Conservation (phyloP, 2,797 vertebrate species). For the Rhyacichthys aspro region DNA sequence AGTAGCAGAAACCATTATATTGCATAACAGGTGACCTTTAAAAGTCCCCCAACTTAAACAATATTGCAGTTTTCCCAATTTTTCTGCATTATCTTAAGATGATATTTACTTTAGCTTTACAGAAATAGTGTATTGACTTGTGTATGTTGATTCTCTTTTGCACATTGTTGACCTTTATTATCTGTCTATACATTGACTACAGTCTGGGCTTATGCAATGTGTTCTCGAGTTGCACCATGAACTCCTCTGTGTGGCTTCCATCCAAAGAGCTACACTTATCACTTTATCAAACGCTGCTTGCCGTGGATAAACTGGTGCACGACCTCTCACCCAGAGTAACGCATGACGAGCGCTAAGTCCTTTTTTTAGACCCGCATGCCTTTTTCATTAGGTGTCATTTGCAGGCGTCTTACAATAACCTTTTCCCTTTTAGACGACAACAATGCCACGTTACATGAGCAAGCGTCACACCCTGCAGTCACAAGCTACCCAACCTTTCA, state of each 20-base stretch:
- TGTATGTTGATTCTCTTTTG: constrained; percentile 13
- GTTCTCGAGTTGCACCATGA: constrained; percentile 6
- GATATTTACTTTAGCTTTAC: constrained; percentile 18
- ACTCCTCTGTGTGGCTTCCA: background rate
- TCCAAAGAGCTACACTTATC: constrained; percentile 34
- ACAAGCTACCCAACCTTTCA: constrained; percentile 58
- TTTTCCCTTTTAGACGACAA: constrained; percentile 36
- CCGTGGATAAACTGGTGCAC: constrained; percentile 10
- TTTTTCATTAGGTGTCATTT: background rate
- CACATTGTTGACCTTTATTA: constrained; percentile 13
- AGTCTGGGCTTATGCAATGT: constrained; percentile 12
- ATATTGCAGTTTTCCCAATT: background rate
- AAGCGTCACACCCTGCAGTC: constrained; percentile 41
- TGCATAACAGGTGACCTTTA: too few species aligned
- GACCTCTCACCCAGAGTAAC: constrained; percentile 25
- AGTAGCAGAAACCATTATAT: too few species aligned
- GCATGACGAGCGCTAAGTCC: background rate
- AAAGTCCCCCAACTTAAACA: too few species aligned
- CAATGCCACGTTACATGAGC: constrained; percentile 41
- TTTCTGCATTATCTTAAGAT: constrained; percentile 27
- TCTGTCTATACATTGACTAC: constrained; percentile 2
- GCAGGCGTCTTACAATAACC: constrained; percentile 52
- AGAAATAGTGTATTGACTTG: constrained; percentile 1
- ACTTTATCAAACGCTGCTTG: constrained; percentile 10
- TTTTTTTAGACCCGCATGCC: background rate